phyloP scores from a whole-genome alignment of 2,113 vertebrate genomes.

The Chamaea fasciata region DNA sequence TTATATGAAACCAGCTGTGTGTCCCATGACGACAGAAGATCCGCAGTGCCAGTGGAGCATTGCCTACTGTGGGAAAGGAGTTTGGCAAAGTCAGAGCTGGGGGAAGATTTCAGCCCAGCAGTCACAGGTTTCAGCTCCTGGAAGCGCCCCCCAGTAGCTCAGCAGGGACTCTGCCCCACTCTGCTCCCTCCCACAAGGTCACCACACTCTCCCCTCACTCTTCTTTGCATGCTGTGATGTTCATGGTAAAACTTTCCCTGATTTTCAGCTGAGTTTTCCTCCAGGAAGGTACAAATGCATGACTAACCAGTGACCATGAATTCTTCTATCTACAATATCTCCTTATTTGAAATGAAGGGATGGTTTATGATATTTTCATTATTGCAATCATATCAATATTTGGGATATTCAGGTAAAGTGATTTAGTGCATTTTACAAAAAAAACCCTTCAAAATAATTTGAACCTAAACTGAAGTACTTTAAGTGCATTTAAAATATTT shows the following conservation, averaged over 20 bases:
- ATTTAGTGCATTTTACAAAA: neutral
- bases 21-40: accelerated
- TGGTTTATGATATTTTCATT: neutral
- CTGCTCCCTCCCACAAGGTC: neutral
- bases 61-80: neutral
- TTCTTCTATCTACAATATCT: neutral
- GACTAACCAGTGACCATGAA: neutral
- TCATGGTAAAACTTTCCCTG: neutral
- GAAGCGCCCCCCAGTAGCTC: neutral
- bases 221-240: neutral
- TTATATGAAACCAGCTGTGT: neutral
- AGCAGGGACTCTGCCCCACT: neutral
- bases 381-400: neutral
- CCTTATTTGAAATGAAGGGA: neutral
- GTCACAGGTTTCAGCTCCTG: too few relatives aligned
- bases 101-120: neutral
- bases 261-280: neutral
- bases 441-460: neutral
- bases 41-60: neutral
- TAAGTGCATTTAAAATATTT: neutral
- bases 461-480: neutral
- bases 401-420: neutral
- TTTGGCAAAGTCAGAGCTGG: neutral
- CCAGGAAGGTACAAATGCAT: neutral
- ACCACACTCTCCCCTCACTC: accelerated